Conservation (phyloP, 1,140 invertebrate genomes). For the Drepana arcuata region DNA sequence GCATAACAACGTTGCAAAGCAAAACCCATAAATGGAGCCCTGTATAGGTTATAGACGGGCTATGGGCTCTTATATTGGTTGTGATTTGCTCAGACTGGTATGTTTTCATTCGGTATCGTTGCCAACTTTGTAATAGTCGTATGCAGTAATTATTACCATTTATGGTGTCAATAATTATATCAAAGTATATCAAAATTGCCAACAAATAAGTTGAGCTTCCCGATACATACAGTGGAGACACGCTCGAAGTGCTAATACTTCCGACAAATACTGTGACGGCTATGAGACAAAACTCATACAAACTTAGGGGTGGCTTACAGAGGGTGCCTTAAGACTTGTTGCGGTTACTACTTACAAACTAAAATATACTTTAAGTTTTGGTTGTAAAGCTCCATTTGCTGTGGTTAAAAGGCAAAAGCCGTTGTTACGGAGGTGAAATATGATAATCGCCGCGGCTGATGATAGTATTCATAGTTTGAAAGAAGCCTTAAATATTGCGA, state of each 20-base stretch:
- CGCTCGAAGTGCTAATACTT: slow-evolving; percentile 33
- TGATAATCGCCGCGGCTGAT: slow-evolving; percentile 59
- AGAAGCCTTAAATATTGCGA: slow-evolving; percentile 43
- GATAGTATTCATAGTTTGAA: slow-evolving; percentile 64
- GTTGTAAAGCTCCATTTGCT: slow-evolving; percentile 1
- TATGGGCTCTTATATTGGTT: too few relatives aligned
- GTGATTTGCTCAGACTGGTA: too few relatives aligned
- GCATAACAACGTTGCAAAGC: too few relatives aligned
- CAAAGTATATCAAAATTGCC: too few relatives aligned
- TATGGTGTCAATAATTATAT: too few relatives aligned
- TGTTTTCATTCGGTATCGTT: too few relatives aligned
- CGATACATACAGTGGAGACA: slow-evolving; percentile 33
- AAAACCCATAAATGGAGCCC: too few relatives aligned
- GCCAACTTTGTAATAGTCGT: too few relatives aligned
- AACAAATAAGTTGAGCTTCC: too few relatives aligned
- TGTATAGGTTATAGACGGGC: too few relatives aligned
- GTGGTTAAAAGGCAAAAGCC: slow-evolving; percentile 12
- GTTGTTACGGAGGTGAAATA: slow-evolving; percentile 47
- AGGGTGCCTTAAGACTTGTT: slow-evolving; percentile 47
- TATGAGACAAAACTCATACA: slow-evolving; percentile 50
- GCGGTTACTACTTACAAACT: slow-evolving; percentile 23
- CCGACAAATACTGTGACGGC: slow-evolving; percentile 47
- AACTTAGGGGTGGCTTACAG: slow-evolving; percentile 36
- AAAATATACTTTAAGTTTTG: background rate
- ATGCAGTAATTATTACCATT: too few relatives aligned